A percentile compares a stretch with the other conserved stretches of the same genome.
phyloP scores from a whole-genome alignment of 2,888 invertebrate species.

The Drosophila suboccidentalis region DNA sequence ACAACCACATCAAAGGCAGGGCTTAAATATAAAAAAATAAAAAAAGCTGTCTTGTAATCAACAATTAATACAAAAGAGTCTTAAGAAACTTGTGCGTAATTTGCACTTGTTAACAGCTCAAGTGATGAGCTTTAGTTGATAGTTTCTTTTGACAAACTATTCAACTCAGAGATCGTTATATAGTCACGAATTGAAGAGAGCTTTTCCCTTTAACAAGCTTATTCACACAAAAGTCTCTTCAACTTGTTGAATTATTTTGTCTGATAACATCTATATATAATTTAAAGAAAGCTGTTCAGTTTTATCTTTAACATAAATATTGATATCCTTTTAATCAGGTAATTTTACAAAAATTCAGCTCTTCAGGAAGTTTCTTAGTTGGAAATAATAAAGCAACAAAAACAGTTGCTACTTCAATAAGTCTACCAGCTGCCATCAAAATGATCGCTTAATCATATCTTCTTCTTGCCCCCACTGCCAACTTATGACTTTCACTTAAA shows the following conservation, averaged over 20 bases:
- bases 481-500: not conserved
- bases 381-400: not conserved
- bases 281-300: too few species aligned
- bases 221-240: too few species aligned
- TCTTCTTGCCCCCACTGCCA: not conserved
- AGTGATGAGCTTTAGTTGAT: not conserved
- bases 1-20: not conserved
- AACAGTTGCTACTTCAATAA: not conserved
- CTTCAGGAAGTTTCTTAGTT: too few species aligned
- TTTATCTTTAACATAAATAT: too few species aligned
- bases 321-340: too few species aligned
- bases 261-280: too few species aligned
- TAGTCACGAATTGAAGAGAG: not conserved
- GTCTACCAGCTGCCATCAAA: not conserved
- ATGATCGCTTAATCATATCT: not conserved
- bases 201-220: too few species aligned
- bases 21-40: not conserved
- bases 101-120: conserved; percentile 2
- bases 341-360: too few species aligned
- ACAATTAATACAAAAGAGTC: conserved; percentile 4
- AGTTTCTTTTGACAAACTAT: not conserved
- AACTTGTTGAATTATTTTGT: too few species aligned
- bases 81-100: conserved; percentile 4
- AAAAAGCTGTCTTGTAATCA: conserved; percentile 3
- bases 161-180: not conserved